These are phyloP conservation scores for Lepisosteus osseus DNA, from an alignment of 2,113 vertebrate species.

Conservation along the genomic window DNA sequence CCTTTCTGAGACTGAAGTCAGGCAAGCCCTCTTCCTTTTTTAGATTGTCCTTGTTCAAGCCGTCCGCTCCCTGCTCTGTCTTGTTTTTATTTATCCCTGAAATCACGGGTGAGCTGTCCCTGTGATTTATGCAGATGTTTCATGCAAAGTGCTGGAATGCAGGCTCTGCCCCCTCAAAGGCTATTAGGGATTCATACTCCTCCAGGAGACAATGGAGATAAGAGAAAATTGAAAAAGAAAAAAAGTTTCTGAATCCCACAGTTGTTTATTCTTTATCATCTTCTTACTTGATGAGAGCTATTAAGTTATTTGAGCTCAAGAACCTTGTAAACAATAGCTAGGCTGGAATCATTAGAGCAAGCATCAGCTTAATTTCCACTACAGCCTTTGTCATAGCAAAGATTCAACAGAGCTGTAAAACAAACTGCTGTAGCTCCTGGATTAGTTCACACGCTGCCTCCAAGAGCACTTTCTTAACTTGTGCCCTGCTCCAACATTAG, in stretches of 20 bases:
- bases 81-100: conserved; percentile 43
- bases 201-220: conserved; percentile 56
- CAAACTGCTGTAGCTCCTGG: too few relatives aligned
- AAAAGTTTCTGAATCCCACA: conserved; percentile 39
- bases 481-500: too few relatives aligned
- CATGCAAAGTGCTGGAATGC: conserved; percentile 23
- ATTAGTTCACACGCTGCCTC: too few relatives aligned
- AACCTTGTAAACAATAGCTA: conserved; percentile 51
- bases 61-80: neutral
- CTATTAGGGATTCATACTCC: conserved; percentile 52
- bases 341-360: neutral
- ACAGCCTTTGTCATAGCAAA: too few relatives aligned
- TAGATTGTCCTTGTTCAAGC: too few relatives aligned
- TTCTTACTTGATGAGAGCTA: conserved; percentile 57
- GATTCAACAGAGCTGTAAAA: too few relatives aligned
- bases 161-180: conserved; percentile 22
- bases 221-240: conserved; percentile 52
- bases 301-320: conserved; percentile 38
- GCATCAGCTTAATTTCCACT: too few relatives aligned
- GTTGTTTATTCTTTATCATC: conserved; percentile 21
- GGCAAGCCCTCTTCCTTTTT: too few relatives aligned
- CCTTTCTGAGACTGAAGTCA: too few relatives aligned
- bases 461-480: too few relatives aligned
- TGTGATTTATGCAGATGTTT: conserved; percentile 15
- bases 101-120: conserved; percentile 14